These are phyloP conservation scores for Myotis davidii DNA, from an alignment of 2,113 vertebrate genomes.

Conservation along the genomic window DNA sequence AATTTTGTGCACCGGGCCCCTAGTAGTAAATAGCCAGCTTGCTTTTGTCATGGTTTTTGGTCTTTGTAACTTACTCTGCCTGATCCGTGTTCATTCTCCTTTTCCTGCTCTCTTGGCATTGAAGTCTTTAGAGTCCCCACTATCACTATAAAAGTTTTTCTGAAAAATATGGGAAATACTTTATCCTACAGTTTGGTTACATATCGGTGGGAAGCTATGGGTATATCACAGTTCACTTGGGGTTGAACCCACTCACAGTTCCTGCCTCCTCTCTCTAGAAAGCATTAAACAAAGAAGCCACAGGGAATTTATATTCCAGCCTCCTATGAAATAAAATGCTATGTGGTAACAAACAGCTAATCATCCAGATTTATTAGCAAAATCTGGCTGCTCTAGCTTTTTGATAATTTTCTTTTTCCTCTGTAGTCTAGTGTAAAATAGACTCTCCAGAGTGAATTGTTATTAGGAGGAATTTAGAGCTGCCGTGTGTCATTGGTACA, in stretches of 20 bases:
- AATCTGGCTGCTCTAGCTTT: constrained; percentile 57
- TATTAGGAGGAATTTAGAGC: constrained; percentile 46
- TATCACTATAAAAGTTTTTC: neutral
- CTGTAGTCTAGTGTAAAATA: constrained; percentile 50
- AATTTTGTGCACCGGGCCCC: too few relatives aligned
- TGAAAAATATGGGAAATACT: neutral
- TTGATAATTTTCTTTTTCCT: constrained; percentile 32
- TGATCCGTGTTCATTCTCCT: neutral
- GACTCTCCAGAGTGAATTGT: constrained; percentile 48
- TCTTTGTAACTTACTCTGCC: neutral
- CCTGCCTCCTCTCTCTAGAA: neutral
- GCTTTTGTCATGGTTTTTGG: neutral
- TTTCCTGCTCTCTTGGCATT: neutral
- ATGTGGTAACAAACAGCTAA: neutral
- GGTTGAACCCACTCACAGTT: neutral
- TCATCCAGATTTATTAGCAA: constrained; percentile 44
- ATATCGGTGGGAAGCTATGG: neutral
- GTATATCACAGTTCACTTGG: neutral
- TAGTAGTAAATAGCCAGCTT: neutral
- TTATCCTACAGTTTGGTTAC: constrained; percentile 2
- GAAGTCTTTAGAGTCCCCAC: neutral
- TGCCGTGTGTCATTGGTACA: neutral
- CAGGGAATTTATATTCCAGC: constrained; percentile 5
- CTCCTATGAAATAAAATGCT: constrained; percentile 23
- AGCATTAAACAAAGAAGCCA: neutral